Conservation (phyloP, 2,113 vertebrate species). For the Gymnobelideus leadbeateri region DNA sequence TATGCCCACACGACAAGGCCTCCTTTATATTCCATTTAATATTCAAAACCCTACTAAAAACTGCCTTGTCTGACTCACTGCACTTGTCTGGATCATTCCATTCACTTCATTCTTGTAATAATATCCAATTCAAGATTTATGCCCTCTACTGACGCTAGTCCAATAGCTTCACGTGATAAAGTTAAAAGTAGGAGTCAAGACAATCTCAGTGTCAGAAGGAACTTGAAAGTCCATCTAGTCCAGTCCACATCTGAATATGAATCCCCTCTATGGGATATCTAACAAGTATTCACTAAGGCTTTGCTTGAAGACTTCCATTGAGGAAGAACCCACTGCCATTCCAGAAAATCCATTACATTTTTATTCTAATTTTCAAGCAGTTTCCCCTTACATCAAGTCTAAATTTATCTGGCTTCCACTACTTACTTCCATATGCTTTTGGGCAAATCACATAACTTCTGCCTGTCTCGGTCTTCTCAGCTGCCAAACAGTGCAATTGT, state of each 20-base stretch:
- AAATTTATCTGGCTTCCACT: neutral
- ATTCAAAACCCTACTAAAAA: neutral
- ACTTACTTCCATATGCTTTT: neutral
- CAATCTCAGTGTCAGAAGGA: neutral
- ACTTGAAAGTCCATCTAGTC: neutral
- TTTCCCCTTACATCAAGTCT: neutral
- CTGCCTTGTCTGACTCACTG: neutral
- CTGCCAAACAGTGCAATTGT: neutral
- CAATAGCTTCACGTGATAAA: neutral
- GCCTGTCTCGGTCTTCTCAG: neutral
- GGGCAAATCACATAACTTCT: neutral
- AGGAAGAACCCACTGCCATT: neutral
- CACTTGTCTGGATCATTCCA: neutral
- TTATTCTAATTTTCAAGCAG: neutral
- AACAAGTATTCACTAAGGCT: neutral
- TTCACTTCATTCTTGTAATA: neutral
- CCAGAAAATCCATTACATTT: neutral
- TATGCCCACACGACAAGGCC: neutral
- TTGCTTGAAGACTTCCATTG: neutral
- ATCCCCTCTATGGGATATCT: neutral
- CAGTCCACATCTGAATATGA: neutral
- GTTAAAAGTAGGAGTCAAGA: neutral
- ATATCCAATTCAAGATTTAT: neutral
- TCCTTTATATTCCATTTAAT: neutral
- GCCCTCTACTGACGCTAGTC: neutral